Percentiles rank a stretch among this genome's conserved stretches.
phyloP scores from a whole-genome alignment of 2,113 vertebrate genomes.

The Cacatua alba region DNA sequence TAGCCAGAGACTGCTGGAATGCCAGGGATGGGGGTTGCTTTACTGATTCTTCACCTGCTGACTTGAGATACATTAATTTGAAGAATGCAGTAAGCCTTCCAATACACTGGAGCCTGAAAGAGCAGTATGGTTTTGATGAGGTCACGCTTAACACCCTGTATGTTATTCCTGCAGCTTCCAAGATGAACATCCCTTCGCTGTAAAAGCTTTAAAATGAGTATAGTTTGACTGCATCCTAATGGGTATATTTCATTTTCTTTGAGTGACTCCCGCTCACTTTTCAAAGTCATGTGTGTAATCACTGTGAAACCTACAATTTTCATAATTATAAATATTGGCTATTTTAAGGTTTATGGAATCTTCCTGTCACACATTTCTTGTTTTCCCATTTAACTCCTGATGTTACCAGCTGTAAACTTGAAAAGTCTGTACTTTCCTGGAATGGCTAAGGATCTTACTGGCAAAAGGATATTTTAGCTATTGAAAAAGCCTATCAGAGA shows the following conservation, averaged over 20 bases:
- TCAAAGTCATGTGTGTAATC: slow-evolving; percentile 46
- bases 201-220: neutral
- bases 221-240: neutral
- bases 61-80: neutral
- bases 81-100: neutral
- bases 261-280: slow-evolving; percentile 8
- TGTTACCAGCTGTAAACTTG: neutral
- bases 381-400: neutral
- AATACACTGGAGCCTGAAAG: neutral
- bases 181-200: neutral
- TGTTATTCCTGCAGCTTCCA: neutral
- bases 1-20: neutral
- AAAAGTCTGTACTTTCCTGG: neutral
- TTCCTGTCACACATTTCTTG: neutral
- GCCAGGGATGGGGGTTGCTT: neutral
- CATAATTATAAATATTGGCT: slow-evolving; percentile 26
- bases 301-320: slow-evolving; percentile 40
- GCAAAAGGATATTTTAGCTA: neutral
- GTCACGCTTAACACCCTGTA: neutral
- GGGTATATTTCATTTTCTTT: neutral
- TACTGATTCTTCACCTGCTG: neutral
- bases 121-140: neutral
- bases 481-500: neutral
- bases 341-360: slow-evolving; percentile 32
- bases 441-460: neutral